phyloP scores from a whole-genome alignment of 2,113 vertebrate genomes.

The Chionis minor region DNA sequence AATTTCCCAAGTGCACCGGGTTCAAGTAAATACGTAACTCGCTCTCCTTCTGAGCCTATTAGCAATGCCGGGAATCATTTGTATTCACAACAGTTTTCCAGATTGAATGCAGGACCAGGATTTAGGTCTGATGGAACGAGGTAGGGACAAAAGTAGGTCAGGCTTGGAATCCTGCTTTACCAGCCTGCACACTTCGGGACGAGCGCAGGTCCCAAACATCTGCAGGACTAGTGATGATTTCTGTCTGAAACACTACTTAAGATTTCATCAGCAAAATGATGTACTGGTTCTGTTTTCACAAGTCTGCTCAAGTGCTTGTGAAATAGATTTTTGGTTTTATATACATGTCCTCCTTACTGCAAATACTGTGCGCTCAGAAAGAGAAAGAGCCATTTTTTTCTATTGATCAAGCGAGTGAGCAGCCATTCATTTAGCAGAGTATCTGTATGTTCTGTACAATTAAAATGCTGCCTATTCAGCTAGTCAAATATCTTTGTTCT shows the following conservation, averaged over 20 bases:
- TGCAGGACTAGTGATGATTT: neutral
- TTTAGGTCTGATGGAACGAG: conserved; percentile 38
- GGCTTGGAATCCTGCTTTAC: conserved; percentile 31
- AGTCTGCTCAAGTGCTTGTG: neutral
- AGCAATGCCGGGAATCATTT: conserved; percentile 24
- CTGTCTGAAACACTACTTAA: neutral
- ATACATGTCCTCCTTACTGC: conserved; percentile 23
- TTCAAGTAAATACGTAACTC: neutral
- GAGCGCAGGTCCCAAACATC: neutral
- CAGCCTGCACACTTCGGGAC: neutral
- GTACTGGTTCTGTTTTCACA: conserved; percentile 9
- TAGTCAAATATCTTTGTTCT: conserved; percentile 59
- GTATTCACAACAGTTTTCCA: conserved; percentile 42
- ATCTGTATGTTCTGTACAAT: conserved; percentile 57
- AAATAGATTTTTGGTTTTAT: conserved; percentile 16
- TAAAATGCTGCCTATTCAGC: conserved; percentile 59
- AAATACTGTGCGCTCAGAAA: conserved; percentile 36
- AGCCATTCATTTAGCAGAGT: conserved; percentile 50
- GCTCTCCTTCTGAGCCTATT: neutral
- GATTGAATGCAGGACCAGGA: conserved; percentile 24
- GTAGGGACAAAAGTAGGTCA: conserved; percentile 58
- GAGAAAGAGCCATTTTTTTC: conserved; percentile 59
- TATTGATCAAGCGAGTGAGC: conserved; percentile 44
- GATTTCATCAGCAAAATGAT: neutral
- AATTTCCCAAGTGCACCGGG: neutral